Base-by-base conservation (phyloP, 2,113 vertebrate genomes). In the Danio rerio region DNA sequence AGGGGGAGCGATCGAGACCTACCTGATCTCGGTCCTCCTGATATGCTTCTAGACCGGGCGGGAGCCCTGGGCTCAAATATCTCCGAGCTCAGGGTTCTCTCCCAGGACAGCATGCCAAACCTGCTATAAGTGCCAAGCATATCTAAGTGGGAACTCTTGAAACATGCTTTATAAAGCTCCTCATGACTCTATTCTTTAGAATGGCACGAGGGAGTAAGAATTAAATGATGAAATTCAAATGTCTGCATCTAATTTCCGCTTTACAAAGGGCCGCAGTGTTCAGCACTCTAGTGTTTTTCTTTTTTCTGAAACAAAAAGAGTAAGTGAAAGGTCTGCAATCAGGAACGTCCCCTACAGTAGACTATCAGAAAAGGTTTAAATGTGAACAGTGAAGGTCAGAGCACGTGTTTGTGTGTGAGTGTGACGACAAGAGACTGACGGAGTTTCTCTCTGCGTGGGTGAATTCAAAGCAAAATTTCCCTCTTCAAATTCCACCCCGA, bases 371-470 rank as follows among this genome's bases (percentile, higher is more conserved):
- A 1, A 8, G 45, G 18, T 2, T 42, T 77, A 49, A 61, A 11
- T 10, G 11, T 10, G 43, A 31, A 45, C 16, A 7, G 5, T 62
- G 43, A 77, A 62, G 45, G 58, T 52, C 58, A 63, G 9, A 63
- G 15, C 71, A 20, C 40, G 20, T 11, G 58, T 63, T 43, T 5
- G 63, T 16, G 1, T 7, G 49, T 9, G 7, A 5, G 49, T 5
- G 7, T 7, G 40, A 75, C 73, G 15, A 5, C 43, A 1, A 61
- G 75, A 63, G 49, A 63, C 42, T 31, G 56, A 1, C 9, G 75
- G 20, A 77, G 18, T 77, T 77, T 77, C 45, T 40, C n/a, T 40
- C 6, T 62, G 74, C 15, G 74, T 77, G 20, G 74, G 58, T 50
- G 58, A 62, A 49, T 63, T 76, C 8, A 40, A 50, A 10, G 4